phyloP scores from a whole-genome alignment of 30 jellyfish, hydroid and myxozoan species.

The Pseudorhiza aurosa region DNA sequence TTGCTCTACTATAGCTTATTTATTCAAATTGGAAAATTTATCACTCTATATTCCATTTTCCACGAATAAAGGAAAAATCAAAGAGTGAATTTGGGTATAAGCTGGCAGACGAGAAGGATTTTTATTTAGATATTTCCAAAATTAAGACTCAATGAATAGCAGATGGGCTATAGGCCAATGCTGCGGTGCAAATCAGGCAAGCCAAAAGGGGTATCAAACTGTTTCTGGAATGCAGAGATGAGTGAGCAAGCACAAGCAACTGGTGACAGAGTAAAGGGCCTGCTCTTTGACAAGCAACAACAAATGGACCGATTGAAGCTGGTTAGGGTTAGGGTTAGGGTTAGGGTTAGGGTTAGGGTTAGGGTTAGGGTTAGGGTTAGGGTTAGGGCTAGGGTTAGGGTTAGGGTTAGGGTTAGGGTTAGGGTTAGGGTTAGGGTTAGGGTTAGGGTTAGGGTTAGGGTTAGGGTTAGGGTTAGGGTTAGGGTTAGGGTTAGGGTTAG shows the following conservation, averaged over 20 bases:
- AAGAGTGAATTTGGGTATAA: too few species aligned
- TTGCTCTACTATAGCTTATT: too few species aligned
- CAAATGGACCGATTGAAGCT: not conserved
- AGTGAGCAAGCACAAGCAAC: not conserved
- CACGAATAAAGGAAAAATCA: too few species aligned
- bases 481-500: slow-evolving; percentile 7
- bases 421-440: slow-evolving; percentile 9
- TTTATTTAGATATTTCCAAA: too few species aligned
- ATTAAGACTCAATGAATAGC: too few species aligned
- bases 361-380: slow-evolving; percentile 23
- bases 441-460: slow-evolving; percentile 11
- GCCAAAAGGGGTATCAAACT: not conserved
- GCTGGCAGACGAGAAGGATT: too few species aligned
- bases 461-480: slow-evolving; percentile 9
- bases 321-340: not conserved
- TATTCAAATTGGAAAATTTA: too few species aligned
- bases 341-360: not conserved
- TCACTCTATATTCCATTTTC: too few species aligned
- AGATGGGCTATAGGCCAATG: too few species aligned
- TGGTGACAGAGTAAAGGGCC: not conserved
- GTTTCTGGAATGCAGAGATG: not conserved
- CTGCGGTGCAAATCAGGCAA: too few species aligned
- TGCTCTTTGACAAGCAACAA: too few species aligned
- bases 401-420: slow-evolving; percentile 12
- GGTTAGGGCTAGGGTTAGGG: not conserved